These are phyloP conservation scores for Apis dorsata DNA, from an alignment of 1,140 invertebrate species.

Conservation along the genomic window DNA sequence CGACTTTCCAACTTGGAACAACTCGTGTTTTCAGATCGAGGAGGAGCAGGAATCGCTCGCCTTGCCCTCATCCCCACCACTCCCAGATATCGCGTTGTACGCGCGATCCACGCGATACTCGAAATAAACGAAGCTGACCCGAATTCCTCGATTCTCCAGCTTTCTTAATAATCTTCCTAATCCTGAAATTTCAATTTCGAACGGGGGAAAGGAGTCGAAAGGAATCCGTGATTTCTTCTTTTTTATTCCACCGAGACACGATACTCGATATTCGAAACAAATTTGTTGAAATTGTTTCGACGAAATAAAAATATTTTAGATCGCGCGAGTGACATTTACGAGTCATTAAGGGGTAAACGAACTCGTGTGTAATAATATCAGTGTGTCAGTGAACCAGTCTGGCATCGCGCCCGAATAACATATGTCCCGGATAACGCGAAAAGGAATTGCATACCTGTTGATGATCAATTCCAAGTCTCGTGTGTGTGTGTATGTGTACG, in stretches of 20 bases:
- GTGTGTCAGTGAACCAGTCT: neutral
- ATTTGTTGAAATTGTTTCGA: too few species aligned
- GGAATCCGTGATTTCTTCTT: too few species aligned
- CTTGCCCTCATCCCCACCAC: too few species aligned
- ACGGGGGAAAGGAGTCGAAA: too few species aligned
- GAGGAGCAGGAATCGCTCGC: neutral
- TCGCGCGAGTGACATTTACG: too few species aligned
- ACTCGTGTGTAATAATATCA: neutral
- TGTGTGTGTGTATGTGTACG: neutral
- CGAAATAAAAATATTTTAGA: too few species aligned
- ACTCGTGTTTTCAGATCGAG: slow-evolving; percentile 29
- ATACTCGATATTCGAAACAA: too few species aligned
- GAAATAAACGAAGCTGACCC: slow-evolving; percentile 32
- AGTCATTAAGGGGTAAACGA: neutral
- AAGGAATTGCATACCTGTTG: slow-evolving; percentile 8
- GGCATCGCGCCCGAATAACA: neutral
- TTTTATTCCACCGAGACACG: too few species aligned
- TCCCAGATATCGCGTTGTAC: slow-evolving; percentile 31
- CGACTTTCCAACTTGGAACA: slow-evolving; percentile 5
- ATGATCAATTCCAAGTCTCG: slow-evolving; percentile 5
- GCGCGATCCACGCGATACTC: slow-evolving; percentile 19
- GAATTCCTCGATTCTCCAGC: neutral
- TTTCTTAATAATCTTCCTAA: neutral
- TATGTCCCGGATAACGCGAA: neutral
- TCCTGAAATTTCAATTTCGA: neutral